Base-by-base conservation (phyloP, 2,797 vertebrate genomes). In the Anableps anableps region DNA sequence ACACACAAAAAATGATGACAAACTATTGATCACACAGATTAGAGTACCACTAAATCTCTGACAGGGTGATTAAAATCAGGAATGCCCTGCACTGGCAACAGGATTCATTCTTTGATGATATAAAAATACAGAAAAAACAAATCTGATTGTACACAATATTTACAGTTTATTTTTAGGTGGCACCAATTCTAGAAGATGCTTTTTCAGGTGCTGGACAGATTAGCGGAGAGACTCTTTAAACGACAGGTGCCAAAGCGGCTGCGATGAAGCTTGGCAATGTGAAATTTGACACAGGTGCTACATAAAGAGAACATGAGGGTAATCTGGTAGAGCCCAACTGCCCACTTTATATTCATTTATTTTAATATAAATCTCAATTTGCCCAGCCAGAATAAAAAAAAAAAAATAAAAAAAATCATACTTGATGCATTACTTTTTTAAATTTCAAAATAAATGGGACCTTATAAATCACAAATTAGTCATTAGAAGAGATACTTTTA, bases 61-160 rank as follows among this genome's bases (percentile, higher is more conserved):
- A 91, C 75, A 91, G 58, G 78, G 74, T 47, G 72, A 82, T 64
- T 88, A 43, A 85, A 89, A 85, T 91, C 80, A 89, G 85, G 77
- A 83, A 81, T 78, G 78, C 84, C 93, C 94, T 93, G 89, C 89
- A 93, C 93, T 92, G 90, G 91, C 50, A 84, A 51, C 80, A 78
- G 36, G 75, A 82, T 84, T 84, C 36, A 79, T 83, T 85, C n/a
- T 80, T 83, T 68, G 66, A 83, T 71, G 36, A 84, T 94, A 93
- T 86, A 93, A 94, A 94, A 94, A 95, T 94, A 95, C 82, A 85
- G 80, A 84, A 83, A 43, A 70, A 71, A 72, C 68, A 45, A n/a
- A 88, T 90, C 84, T 83, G 78, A 90, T 89, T 90, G 90, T 81
- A 83, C 77, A 92, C 83, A 88, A 93, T 85, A 94, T 93, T 90